These are phyloP conservation scores for Myrmecophaga tridactyla DNA, from an alignment of 2,113 vertebrate species.

Conservation along the genomic window DNA sequence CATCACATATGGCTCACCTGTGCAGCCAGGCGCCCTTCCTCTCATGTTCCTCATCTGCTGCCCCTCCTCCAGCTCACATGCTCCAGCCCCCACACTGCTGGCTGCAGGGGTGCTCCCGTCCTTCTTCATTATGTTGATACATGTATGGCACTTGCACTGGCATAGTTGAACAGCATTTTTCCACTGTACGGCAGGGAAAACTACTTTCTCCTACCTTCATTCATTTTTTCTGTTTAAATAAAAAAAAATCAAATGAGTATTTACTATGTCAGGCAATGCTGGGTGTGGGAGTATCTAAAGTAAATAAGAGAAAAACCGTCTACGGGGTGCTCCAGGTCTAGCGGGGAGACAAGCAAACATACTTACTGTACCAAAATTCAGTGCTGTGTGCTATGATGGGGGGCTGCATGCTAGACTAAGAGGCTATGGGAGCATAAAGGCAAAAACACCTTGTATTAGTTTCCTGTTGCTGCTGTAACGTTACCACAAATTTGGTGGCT, in stretches of 20 bases:
- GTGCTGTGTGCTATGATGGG: fast-evolving
- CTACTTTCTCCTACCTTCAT: background rate
- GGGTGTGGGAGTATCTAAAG: background rate
- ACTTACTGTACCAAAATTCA: fast-evolving
- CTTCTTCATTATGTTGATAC: fast-evolving
- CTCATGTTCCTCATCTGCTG: too few species aligned
- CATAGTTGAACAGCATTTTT: background rate
- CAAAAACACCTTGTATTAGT: fast-evolving
- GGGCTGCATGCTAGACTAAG: too few species aligned
- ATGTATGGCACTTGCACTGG: fast-evolving
- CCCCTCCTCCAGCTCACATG: too few species aligned
- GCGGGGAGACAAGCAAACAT: background rate
- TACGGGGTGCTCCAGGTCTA: background rate
- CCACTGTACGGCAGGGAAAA: background rate
- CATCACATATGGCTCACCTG: background rate
- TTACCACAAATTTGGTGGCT: background rate
- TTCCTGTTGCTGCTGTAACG: background rate
- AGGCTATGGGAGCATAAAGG: background rate
- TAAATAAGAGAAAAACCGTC: background rate
- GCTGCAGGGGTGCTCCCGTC: background rate
- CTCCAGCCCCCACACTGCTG: background rate
- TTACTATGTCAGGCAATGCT: background rate
- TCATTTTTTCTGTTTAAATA: background rate
- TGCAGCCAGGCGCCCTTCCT: fast-evolving
- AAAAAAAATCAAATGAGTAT: background rate